Conservation (phyloP, 2,113 vertebrate species). For the Brienomyrus brachyistius region DNA sequence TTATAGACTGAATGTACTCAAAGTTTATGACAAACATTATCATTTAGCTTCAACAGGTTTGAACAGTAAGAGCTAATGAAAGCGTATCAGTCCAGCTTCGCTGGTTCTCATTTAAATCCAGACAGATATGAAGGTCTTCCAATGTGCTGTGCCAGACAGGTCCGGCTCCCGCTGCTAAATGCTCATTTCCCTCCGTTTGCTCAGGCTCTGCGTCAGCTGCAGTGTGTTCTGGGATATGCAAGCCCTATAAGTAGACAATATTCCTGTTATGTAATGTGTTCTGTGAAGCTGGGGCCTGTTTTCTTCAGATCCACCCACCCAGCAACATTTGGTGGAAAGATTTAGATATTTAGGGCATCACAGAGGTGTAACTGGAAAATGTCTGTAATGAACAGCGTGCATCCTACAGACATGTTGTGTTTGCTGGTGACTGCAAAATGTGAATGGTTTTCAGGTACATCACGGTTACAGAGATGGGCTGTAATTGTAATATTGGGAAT, state of each 20-base stretch:
- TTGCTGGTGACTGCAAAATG: not conserved
- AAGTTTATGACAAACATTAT: not conserved
- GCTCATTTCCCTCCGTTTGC: not conserved
- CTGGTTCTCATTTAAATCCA: not conserved
- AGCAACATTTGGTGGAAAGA: conserved; percentile 5
- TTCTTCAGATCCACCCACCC: conserved; percentile 16
- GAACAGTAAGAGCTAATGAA: not conserved
- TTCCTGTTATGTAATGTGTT: not conserved
- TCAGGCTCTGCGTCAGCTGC: not conserved
- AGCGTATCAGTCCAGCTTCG: not conserved
- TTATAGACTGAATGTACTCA: not conserved
- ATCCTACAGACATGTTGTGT: not conserved
- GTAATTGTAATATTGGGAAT: not conserved
- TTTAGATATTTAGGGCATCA: conserved; percentile 2
- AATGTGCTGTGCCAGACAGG: not conserved
- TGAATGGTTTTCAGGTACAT: not conserved
- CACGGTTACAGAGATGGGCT: not conserved
- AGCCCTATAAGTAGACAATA: conserved; percentile 8
- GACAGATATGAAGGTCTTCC: not conserved
- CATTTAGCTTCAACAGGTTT: not conserved
- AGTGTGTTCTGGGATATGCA: not conserved
- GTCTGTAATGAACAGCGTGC: not conserved
- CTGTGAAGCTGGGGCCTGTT: conserved; percentile 3
- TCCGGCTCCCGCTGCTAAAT: not conserved
- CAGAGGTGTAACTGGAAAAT: conserved; percentile 11